Base-by-base conservation (phyloP, 1,140 invertebrate genomes). In the Microplitis mediator region DNA sequence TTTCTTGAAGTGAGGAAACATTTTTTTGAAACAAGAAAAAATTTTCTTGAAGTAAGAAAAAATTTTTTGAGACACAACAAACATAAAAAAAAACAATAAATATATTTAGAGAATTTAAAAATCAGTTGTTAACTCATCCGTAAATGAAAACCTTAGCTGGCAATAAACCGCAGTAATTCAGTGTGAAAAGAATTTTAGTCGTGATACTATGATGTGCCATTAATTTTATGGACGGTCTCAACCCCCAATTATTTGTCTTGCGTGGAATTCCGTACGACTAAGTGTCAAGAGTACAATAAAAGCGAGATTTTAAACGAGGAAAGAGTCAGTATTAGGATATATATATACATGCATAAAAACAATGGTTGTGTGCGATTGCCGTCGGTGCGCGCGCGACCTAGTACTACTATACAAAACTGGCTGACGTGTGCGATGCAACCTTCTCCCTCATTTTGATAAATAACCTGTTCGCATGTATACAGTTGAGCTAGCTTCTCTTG, bases 391-490 rank as follows among this genome's bases (percentile, higher is more conserved):
- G 39, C 65, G 13, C 50, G 65, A 67, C 65, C 65, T 67, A 67
- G 45, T 31, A 67, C 32, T 36, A 50, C 32, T 11, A 50, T 58
- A 58, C 56, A 23, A 58, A 50, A 64, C 39, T 67, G 65, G 65
- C 39, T 39, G 31, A 35, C 50, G 65, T 54, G 65, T 60, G 60
- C 66, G 73, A 39, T 72, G 68, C 73, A 69, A 70, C 51, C 67
- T 74, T 50, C 39, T 74, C 67, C 81, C 82, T 80, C 81, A 77
- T 78, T 86, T 86, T 86, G 84, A 86, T 85, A 81, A 76, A 85
- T 84, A 83, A 85, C 81, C 80, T 82, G 79, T 85, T 85, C 82
- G 82, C 84, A 84, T 84, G 83, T 85, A 23, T 23, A 85, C 78
- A 71, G 73, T 56, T 58, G 69, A 66, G 75, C 65, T 67, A 72